Evolutionary conservation across 1,140 invertebrate species (phyloP).

Genomic region (Drosophila bocki): DNA sequence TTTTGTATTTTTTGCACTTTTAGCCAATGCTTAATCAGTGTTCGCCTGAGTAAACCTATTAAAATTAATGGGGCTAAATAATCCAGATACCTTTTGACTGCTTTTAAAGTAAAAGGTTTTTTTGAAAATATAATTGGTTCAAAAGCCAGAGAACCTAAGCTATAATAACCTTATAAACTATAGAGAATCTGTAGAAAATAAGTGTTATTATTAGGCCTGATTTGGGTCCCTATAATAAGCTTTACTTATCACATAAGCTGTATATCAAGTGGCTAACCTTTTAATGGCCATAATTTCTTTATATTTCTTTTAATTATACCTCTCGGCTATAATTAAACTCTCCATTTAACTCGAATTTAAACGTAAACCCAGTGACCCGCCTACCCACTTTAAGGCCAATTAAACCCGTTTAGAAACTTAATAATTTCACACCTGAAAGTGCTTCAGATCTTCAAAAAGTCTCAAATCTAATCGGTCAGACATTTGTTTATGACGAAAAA

Average conservation of each 20-base stretch:
- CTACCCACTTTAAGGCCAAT: neutral
- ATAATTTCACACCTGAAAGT: slow-evolving; percentile 4
- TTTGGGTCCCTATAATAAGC: no score
- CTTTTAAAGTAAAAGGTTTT: neutral
- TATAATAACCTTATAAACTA: neutral
- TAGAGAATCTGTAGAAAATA: neutral
- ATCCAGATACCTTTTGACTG: neutral
- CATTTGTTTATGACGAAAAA: slow-evolving; percentile 6
- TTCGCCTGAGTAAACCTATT: slow-evolving; percentile 6
- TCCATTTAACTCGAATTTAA: neutral
- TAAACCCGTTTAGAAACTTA: neutral
- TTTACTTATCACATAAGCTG: no score
- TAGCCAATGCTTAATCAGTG: slow-evolving; percentile 7
- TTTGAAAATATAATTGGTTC: neutral
- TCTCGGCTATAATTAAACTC: neutral
- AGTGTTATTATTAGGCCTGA: neutral
- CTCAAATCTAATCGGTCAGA: slow-evolving; percentile 8
- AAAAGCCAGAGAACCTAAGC: neutral
- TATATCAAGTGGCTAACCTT: neutral
- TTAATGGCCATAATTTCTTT: neutral
- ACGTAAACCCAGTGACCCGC: neutral
- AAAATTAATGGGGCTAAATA: neutral
- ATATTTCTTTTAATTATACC: neutral
- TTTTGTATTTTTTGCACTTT: slow-evolving; percentile 1
- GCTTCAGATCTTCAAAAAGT: neutral